These are phyloP conservation scores for Thalassoma bifasciatum DNA, from an alignment of 2,113 vertebrate genomes.

Conservation along the genomic window DNA sequence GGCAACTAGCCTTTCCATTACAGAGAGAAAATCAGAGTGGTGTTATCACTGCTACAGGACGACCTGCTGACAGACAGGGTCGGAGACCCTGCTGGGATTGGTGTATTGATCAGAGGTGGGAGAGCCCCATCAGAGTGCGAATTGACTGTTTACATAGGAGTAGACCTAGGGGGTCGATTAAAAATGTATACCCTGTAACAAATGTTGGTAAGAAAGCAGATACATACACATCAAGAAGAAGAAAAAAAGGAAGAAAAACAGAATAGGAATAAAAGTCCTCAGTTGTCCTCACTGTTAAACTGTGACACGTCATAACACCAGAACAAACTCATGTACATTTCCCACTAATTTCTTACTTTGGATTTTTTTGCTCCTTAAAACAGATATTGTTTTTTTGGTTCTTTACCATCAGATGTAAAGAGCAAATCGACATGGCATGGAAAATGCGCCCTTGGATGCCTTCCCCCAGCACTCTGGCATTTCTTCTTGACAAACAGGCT, in stretches of 20 bases:
- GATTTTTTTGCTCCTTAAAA: conserved; percentile 15
- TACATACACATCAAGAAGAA: not conserved
- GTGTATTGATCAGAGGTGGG: conserved; percentile 69
- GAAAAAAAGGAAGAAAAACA: not conserved
- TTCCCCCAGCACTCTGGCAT: conserved; percentile 67
- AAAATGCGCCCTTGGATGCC: conserved; percentile 69
- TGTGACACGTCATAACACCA: not conserved
- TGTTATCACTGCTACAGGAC: conserved; percentile 49
- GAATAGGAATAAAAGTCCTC: not conserved
- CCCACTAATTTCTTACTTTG: conserved; percentile 16
- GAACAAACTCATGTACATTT: not conserved
- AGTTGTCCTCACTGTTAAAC: too few relatives aligned
- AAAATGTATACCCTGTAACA: conserved; percentile 52
- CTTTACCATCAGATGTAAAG: conserved; percentile 26
- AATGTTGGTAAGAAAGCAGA: conserved; percentile 12
- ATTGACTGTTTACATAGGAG: conserved; percentile 62
- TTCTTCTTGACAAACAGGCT: conserved; percentile 76
- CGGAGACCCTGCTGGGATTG: conserved; percentile 46
- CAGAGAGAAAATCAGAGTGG: conserved; percentile 45
- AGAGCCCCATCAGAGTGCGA: conserved; percentile 50
- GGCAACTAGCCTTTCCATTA: conserved; percentile 60
- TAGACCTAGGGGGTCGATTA: conserved; percentile 56
- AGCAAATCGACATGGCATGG: conserved; percentile 51
- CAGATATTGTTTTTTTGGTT: conserved; percentile 23
- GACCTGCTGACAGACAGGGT: conserved; percentile 66